phyloP scores from a whole-genome alignment of 37 sponge, comb jelly and placozoan genomes.

The Haliclona indistincta region DNA sequence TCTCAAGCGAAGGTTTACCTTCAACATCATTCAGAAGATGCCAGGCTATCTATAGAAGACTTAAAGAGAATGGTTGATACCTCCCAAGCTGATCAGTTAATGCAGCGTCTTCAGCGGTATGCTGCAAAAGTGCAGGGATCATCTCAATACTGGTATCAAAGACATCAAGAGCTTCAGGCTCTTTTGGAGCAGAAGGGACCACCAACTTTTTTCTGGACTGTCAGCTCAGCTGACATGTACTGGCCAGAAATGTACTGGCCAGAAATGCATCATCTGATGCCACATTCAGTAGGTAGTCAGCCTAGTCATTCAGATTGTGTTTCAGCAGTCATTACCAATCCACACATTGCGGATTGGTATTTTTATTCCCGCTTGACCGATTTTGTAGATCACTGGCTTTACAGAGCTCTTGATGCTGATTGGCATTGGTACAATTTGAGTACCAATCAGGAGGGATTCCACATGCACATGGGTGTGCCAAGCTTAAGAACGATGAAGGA shows the following conservation, averaged over 20 bases:
- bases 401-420: neutral
- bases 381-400: conserved; percentile 2
- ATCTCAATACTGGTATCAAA: conserved; percentile 37
- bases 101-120: conserved; percentile 21
- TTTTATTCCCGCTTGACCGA: neutral
- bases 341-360: conserved; percentile 19
- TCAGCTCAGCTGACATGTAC: conserved; percentile 26
- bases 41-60: conserved; percentile 18
- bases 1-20: too few species aligned
- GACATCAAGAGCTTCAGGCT: conserved; percentile 12
- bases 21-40: conserved; percentile 20
- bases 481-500: conserved; percentile 17
- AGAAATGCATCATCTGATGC: conserved; percentile 33
- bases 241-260: too few species aligned
- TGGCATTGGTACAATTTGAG: conserved; percentile 25
- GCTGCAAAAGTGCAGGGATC: conserved; percentile 35
- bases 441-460: conserved; percentile 29
- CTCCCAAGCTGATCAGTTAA: neutral
- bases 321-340: conserved; percentile 1
- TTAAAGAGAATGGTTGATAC: conserved; percentile 20
- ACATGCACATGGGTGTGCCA: conserved; percentile 35
- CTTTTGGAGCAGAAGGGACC: conserved; percentile 31
- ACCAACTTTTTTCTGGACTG: conserved; percentile 40
- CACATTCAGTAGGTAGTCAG: too few species aligned
- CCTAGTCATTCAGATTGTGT: neutral